Conservation (phyloP, 2,113 vertebrate genomes). For the Chitala chitala region DNA sequence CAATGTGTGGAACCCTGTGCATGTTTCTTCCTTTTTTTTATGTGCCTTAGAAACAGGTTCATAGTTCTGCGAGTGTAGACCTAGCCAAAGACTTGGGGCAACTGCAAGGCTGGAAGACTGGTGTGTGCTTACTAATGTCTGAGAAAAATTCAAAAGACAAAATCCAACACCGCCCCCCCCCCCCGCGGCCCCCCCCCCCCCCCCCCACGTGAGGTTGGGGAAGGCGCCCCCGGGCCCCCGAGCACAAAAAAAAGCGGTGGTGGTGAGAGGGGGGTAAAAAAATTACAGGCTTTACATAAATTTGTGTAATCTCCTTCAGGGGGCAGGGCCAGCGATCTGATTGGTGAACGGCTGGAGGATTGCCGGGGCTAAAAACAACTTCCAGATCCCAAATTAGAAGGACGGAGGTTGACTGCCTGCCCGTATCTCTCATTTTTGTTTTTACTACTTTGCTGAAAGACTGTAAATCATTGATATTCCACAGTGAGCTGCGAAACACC, state of each 20-base stretch:
- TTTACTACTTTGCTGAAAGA: slow-evolving; percentile 38
- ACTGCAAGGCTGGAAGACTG: background rate
- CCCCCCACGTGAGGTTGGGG: slow-evolving; percentile 18
- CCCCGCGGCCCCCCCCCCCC: background rate
- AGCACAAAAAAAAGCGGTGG: slow-evolving; percentile 55
- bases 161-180: background rate
- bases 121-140: slow-evolving; percentile 10
- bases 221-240: slow-evolving; percentile 38
- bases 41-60: background rate
- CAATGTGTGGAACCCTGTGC: background rate
- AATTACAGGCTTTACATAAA: slow-evolving; percentile 66
- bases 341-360: slow-evolving; percentile 37
- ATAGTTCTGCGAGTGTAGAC: background rate
- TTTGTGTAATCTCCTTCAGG: slow-evolving; percentile 61
- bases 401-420: slow-evolving; percentile 24
- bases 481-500: slow-evolving; percentile 41
- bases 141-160: slow-evolving; percentile 14
- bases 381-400: slow-evolving; percentile 27
- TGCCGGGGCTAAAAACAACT: slow-evolving; percentile 15
- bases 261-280: slow-evolving; percentile 59
- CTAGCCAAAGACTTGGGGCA: background rate
- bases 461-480: slow-evolving; percentile 56
- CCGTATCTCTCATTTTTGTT: slow-evolving; percentile 24
- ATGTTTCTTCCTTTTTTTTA: background rate
- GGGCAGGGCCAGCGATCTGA: slow-evolving; percentile 48